Conservation (phyloP, 2,113 vertebrate species). For the Notothenia rossii region DNA sequence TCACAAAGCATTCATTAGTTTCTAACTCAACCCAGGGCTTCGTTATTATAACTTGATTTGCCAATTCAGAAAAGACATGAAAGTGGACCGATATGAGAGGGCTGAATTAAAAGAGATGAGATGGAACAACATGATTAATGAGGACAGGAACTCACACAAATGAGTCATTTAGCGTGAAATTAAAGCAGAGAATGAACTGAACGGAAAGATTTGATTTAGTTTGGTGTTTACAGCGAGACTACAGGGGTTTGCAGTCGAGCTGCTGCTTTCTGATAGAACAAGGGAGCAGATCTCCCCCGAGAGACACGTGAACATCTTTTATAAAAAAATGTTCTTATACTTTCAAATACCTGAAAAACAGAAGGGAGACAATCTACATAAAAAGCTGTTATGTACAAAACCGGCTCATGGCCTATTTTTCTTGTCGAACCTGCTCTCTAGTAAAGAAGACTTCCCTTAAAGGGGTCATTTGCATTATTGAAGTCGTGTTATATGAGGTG, state of each 20-base stretch:
- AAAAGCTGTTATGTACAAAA: no score
- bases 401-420: no score
- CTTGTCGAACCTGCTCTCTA: no score
- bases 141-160: not conserved
- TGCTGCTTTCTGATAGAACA: conserved; percentile 20
- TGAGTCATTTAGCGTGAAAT: conserved; percentile 24
- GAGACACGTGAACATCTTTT: not conserved
- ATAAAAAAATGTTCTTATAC: no score
- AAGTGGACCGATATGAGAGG: not conserved
- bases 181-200: conserved; percentile 20
- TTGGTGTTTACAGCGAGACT: conserved; percentile 27
- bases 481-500: no score
- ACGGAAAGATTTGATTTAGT: conserved; percentile 3
- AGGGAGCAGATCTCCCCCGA: conserved; percentile 3
- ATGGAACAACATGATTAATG: conserved; percentile 15
- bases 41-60: not conserved
- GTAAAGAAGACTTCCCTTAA: no score
- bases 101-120: conserved; percentile 9
- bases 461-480: no score
- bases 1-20: not conserved
- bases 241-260: conserved; percentile 20
- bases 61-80: conserved; percentile 7
- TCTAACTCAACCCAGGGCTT: not conserved
- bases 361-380: no score
- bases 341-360: conserved; percentile 21